Evolutionary conservation across 2,888 invertebrate species (phyloP), one percentile per base, ranked within the genome.

Genomic region (Ectemnius lituratus): DNA sequence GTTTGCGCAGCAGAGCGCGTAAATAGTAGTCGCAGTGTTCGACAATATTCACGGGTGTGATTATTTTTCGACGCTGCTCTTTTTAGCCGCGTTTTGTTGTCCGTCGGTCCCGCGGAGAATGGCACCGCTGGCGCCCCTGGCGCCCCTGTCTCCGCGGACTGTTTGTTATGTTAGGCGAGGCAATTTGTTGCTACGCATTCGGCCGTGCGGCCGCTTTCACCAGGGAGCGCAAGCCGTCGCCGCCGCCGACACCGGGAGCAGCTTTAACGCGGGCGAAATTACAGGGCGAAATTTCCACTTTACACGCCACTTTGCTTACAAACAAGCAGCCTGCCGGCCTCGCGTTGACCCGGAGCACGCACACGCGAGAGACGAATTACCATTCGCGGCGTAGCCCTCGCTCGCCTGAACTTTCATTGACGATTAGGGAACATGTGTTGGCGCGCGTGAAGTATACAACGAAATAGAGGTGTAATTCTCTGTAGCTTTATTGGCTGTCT

Each of bases 121-220:
- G 82, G 72, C 78, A 71, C 68, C 73, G 63, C 69, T 78, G 76
- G 72, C 78, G 73, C 68, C 73, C 62, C 69, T 78, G 76, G 77
- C 80, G 76, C 67, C 2, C 68, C 66, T 77, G 75, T 65, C 76
- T 73, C 78, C 80, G 75, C 82, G 80, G 78, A 78, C 83, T 82
- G 86, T 87, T 86, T 85, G 84, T 87, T 87, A 85, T 67, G 77
- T 86, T 80, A 84, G 86, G 84, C 83, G 81, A 83, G 82, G 81
- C 83, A 82, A 87, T 87, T 86, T 84, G 86, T 87, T 82, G 81
- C 76, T 75, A 73, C 68, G 77, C 65, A 61, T 37, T 37, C 11
- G 37, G 37, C 11, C 37, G 8, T 37, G 37, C 37, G 37, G 37
- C 5, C 37, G 37, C 8, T 37, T 37, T 8, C 37, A 37, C 37